Percentiles rank a stretch among this genome's conserved stretches.
Evolutionary conservation across 2,888 invertebrate genomes (phyloP).

Genomic region (Resseliella maxima): DNA sequence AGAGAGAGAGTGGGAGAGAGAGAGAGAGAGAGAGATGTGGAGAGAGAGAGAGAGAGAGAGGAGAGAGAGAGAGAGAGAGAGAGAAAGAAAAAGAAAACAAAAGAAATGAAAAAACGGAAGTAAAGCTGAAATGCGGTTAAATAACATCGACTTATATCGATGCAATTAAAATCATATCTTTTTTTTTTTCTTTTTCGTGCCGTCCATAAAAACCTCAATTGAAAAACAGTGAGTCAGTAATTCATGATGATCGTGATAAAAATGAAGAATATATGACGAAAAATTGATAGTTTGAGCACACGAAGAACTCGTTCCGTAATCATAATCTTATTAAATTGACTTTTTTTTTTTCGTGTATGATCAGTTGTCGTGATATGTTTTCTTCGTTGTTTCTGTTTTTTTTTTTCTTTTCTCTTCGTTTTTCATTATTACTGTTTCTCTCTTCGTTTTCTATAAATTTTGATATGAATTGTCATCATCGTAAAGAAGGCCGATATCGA

Average conservation of each 20-base stretch:
- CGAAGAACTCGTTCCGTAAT: slow-evolving; percentile 9
- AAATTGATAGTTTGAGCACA: slow-evolving; percentile 43
- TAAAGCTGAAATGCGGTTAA: not conserved
- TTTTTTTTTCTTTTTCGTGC: not conserved
- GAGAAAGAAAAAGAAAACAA: not conserved
- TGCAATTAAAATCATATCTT: slow-evolving; percentile 20
- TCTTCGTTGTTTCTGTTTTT: not conserved
- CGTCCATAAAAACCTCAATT: not conserved
- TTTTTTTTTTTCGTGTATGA: not conserved
- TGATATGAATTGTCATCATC: slow-evolving; percentile 46
- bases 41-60: too few relatives aligned
- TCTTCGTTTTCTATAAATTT: not conserved
- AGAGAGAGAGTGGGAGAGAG: too few relatives aligned
- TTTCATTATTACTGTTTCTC: not conserved
- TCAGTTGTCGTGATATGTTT: not conserved
- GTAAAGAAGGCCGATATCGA: slow-evolving; percentile 10
- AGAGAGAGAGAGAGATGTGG: too few relatives aligned
- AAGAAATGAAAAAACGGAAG: slow-evolving; percentile 6
- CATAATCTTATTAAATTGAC: slow-evolving; percentile 53
- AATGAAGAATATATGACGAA: slow-evolving; percentile 3
- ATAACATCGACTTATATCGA: not conserved
- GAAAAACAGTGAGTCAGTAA: slow-evolving; percentile 20
- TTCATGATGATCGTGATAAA: slow-evolving; percentile 4
- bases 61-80: too few relatives aligned
- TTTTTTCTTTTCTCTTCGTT: not conserved